Base-by-base conservation (phyloP, 2,797 vertebrate species). In the Channa striata region DNA sequence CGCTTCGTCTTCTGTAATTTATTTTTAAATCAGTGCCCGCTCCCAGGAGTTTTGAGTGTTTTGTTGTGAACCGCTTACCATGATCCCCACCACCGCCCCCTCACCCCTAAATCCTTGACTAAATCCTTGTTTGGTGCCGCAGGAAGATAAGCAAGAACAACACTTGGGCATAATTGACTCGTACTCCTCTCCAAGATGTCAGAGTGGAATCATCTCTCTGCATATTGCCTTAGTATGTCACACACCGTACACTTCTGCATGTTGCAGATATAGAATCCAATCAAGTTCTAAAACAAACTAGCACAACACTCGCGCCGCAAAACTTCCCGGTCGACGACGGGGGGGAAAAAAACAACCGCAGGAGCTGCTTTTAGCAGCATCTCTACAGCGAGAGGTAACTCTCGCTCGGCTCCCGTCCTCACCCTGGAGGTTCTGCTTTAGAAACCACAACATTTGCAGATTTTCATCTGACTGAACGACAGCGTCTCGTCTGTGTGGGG, bases 1-100 rank as follows among this genome's bases (percentile, higher is more conserved):
- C 88, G 91, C 91, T 91, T 92, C 91, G 91, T 93, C 91, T 93
- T 93, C 92, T 93, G 92, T 93, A 93, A 93, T 93, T 93, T 93
- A 92, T 93, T 93, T 93, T 93, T 93, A 93, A 93, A 93, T 93
- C 92, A 93, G 92, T 93, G 92, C 91, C 91, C 91, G 80, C 83
- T 93, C 92, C 92, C 92, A 92, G 82, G 92, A 93, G 92, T 93
- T 93, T 93, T 93, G 90, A 93, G 91, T 93, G 92, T 93, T 93
- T 93, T 93, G 92, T 93, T 93, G 92, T 93, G 92, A 93, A 93
- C 91, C 91, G 92, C 92, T 93, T 93, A 93, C 91, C 92, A 93
- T 93, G 92, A 93, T 93, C 92, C 92, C 91, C 92, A 92, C 91
- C 91, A 77, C 92, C 90, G 69, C 91, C 91, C 91, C 92, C 89